Conservation (phyloP, 2,797 vertebrate genomes). For the Numenius phaeopus region DNA sequence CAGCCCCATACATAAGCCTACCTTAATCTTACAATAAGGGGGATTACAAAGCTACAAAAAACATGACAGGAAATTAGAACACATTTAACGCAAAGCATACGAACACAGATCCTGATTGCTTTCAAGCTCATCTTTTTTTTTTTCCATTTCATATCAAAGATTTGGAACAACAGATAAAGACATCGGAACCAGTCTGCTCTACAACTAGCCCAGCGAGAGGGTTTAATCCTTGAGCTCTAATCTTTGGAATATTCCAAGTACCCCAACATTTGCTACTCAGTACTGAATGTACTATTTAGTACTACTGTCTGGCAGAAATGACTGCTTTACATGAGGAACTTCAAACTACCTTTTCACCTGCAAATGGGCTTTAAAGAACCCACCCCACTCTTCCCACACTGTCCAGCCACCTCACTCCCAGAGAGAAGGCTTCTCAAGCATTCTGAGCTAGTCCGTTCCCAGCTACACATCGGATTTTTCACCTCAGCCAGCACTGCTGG, state of each 20-base stretch:
- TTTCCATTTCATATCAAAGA: constrained; percentile 13
- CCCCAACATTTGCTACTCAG: not conserved
- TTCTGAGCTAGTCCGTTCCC: not conserved
- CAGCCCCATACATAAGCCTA: not conserved
- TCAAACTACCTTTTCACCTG: not conserved
- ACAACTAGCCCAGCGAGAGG: not conserved
- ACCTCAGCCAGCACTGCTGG: not conserved
- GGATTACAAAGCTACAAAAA: constrained; percentile 63
- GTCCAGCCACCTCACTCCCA: not conserved
- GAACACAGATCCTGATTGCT: not conserved
- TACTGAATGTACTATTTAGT: not conserved
- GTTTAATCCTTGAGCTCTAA: not conserved
- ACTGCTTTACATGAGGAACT: not conserved
- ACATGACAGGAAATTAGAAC: constrained; percentile 41
- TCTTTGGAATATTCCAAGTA: not conserved
- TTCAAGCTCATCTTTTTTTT: not conserved
- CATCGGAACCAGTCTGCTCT: not conserved
- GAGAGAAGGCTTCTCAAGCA: not conserved
- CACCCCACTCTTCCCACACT: not conserved
- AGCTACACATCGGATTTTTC: not conserved
- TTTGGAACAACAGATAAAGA: not conserved
- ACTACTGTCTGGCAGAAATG: not conserved
- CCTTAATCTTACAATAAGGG: constrained; percentile 47
- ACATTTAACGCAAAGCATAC: constrained; percentile 35
- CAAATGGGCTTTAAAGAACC: not conserved